Base-by-base conservation (phyloP, 1,140 invertebrate genomes). In the Aphis craccivora region DNA sequence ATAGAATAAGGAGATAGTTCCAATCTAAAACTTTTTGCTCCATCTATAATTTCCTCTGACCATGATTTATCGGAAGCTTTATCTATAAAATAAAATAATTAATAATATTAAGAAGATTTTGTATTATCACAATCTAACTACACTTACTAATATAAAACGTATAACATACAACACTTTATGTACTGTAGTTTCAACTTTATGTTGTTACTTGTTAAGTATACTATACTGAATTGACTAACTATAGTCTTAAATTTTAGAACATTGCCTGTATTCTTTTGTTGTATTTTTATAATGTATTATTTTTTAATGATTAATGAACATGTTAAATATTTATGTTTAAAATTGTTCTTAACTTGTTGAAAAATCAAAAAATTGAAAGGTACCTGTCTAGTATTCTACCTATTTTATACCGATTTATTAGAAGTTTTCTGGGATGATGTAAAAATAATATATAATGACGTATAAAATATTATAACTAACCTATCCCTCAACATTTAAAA, bases 1-100 rank as follows among this genome's bases (percentile, higher is more conserved):
- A 83, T 45, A 30, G 94, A 94, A 51, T 93, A 55, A 48, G 93
- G 91, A 81, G 94, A 94, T 30, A 93, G 35, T 84, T 86, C 45
- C 35, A 93, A 25, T 23, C 91, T 45, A 94, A 40, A 76, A 91
- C 83, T 35, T 91, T 84, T 60, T 48, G 76, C 18, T 43, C 89
- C 51, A 40, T 67, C 14, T 48, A 92, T 60, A 30, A 20, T 30
- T 91, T 81, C 93, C 35, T 89, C 93, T 43, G 55, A 89, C 93
- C 93, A 93, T 8, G 23, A 37, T 83, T 93, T 89, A 51, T 93
- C 86, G 60, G 93, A 83, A 81, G 86, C 91, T 86, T 93, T 18
- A 84, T 40, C 91, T 93, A 83, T 37, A 83, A 81, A 92, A 40
- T 81, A 81, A 51, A 30, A 76, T 76, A 76, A 76, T 76, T n/a